These are phyloP conservation scores for Chironomus tepperi DNA, from an alignment of 1,140 invertebrate genomes.

Conservation along the genomic window DNA sequence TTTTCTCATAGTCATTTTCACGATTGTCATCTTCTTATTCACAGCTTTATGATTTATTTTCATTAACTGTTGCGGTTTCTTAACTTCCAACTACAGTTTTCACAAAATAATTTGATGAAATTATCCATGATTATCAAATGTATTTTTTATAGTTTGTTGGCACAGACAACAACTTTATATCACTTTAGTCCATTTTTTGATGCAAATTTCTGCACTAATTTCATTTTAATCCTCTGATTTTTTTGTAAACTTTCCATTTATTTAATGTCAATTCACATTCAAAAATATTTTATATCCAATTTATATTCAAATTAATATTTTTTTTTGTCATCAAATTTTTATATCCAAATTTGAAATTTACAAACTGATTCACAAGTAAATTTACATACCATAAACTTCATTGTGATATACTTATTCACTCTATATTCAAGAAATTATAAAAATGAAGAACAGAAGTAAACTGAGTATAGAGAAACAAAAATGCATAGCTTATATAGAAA, in stretches of 20 bases:
- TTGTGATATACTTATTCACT: slow-evolving; percentile 7
- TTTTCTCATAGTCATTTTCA: no score
- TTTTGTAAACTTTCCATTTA: background rate
- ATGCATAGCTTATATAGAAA: slow-evolving; percentile 1
- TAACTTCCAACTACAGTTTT: no score
- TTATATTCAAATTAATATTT: background rate
- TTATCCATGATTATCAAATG: no score
- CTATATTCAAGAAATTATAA: slow-evolving; percentile 10
- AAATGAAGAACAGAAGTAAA: slow-evolving; percentile 23
- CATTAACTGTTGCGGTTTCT: no score
- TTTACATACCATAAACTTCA: slow-evolving; percentile 20
- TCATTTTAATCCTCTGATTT: background rate
- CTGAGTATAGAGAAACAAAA: background rate
- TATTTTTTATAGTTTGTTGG: no score
- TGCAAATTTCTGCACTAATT: no score
- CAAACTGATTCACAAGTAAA: background rate
- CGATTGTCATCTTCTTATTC: no score
- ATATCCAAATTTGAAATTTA: background rate
- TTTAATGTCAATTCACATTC: background rate
- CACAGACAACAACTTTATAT: no score
- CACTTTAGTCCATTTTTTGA: no score
- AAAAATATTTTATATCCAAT: background rate
- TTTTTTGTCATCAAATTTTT: background rate
- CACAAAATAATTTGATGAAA: no score
- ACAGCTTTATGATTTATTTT: no score